Evolutionary conservation across 1,140 invertebrate species (phyloP).

Genomic region (Chelonus insularis): DNA sequence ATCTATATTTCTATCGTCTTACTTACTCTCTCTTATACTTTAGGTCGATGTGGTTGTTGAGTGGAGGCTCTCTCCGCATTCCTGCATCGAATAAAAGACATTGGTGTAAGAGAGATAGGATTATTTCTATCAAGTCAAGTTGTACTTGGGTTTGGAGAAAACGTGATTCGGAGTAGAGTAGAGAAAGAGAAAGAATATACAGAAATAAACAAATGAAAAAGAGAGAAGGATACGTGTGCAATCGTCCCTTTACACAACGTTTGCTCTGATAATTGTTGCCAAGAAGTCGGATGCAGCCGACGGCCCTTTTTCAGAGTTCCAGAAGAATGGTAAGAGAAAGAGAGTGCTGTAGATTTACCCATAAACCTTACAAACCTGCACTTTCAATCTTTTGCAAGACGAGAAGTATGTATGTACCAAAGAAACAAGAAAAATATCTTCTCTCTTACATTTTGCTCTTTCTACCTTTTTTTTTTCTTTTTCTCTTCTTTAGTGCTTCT

Average conservation of each 20-base stretch:
- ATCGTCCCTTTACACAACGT: constrained; percentile 25
- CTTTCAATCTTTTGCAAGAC: background rate
- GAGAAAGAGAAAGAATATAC: too few relatives aligned
- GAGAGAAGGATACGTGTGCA: background rate
- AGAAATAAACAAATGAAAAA: background rate
- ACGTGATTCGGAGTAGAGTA: too few relatives aligned
- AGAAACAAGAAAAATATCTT: too few relatives aligned
- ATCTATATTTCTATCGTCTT: constrained; percentile 8
- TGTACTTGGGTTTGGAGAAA: too few relatives aligned
- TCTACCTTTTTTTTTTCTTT: too few relatives aligned
- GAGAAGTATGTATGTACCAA: too few relatives aligned
- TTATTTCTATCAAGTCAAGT: too few relatives aligned
- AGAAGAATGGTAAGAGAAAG: background rate
- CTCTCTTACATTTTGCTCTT: too few relatives aligned
- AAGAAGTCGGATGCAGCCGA: constrained; percentile 35
- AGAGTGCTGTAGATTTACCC: constrained; percentile 6
- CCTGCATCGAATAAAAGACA: background rate
- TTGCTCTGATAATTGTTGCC: constrained; percentile 38
- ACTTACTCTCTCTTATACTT: background rate
- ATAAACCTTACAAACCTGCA: constrained; percentile 6
- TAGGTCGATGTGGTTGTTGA: constrained; percentile 1
- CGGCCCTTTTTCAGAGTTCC: constrained; percentile 30
- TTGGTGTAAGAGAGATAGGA: too few relatives aligned
- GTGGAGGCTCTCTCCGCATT: constrained; percentile 19
- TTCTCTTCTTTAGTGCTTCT: too few relatives aligned